phyloP scores from a whole-genome alignment of 2,888 invertebrate species.

The Pristionchus japonicus region DNA sequence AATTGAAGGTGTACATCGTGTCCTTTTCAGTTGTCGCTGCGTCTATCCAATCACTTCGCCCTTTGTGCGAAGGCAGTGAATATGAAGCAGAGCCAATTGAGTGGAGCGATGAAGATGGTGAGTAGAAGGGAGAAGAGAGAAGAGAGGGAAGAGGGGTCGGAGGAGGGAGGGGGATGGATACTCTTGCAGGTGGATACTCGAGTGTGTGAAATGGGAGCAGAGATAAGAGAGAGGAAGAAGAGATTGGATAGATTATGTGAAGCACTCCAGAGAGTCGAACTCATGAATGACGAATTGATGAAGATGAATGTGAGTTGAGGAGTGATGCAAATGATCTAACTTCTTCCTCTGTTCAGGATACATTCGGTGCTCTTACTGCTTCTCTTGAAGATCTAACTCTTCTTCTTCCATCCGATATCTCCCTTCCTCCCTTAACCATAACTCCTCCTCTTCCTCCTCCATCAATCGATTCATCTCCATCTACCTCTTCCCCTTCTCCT shows the following conservation, averaged over 20 bases:
- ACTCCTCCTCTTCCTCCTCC: conserved; percentile 30
- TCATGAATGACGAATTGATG: conserved; percentile 52
- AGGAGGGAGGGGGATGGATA: not conserved
- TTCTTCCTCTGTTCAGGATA: not conserved
- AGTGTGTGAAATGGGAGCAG: not conserved
- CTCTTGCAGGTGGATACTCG: not conserved
- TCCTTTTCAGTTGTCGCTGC: conserved; percentile 23
- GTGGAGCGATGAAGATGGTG: conserved; percentile 22
- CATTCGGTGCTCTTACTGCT: not conserved
- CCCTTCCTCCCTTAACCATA: conserved; percentile 14
- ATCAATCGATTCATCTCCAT: conserved; percentile 21
- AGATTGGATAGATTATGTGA: conserved; percentile 52
- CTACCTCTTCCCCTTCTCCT: conserved; percentile 20
- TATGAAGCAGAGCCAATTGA: conserved; percentile 36
- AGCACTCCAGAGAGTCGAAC: conserved; percentile 51
- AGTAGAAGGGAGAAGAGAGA: not conserved
- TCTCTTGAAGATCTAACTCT: not conserved
- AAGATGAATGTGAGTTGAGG: conserved; percentile 50
- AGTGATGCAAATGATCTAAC: not conserved
- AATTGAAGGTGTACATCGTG: not conserved
- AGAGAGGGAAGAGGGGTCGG: not conserved
- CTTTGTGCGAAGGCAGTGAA: conserved; percentile 45
- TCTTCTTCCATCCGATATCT: conserved; percentile 13
- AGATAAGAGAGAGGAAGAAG: conserved; percentile 41
- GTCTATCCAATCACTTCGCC: conserved; percentile 38